Conservation (phyloP, 37 sponge, comb jelly and placozoan species). For the Spongilla lacustris region DNA sequence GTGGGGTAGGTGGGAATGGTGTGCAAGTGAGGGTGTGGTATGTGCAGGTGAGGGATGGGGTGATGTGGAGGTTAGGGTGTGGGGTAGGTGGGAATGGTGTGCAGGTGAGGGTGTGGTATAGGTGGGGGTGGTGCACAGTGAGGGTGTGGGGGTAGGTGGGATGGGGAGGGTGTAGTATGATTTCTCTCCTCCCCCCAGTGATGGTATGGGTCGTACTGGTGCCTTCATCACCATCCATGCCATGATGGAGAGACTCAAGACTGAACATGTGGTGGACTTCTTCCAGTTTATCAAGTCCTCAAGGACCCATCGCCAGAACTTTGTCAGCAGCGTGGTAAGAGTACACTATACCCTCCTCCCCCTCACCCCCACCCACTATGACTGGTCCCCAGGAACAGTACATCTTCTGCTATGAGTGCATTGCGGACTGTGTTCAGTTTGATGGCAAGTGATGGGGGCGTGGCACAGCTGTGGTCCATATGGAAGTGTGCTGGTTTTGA, state of each 20-base stretch:
- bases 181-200: neutral
- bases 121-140: neutral
- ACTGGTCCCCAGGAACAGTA: neutral
- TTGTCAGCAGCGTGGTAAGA: neutral
- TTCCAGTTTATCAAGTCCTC: neutral
- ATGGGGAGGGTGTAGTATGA: too few relatives aligned
- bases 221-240: slow-evolving; percentile 22
- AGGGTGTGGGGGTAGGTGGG: neutral
- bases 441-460: neutral
- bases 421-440: neutral
- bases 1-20: too few relatives aligned
- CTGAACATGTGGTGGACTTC: slow-evolving; percentile 1
- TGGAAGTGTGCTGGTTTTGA: too few relatives aligned
- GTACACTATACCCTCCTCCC: neutral
- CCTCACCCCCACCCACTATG: neutral
- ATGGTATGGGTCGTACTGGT: slow-evolving; percentile 53
- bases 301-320: neutral
- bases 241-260: neutral
- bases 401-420: neutral
- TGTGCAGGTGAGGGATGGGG: neutral
- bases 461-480: too few relatives aligned
- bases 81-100: neutral
- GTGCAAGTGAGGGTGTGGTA: neutral
- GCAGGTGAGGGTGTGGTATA: neutral
- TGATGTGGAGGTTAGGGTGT: neutral